Conservation (phyloP, 2,113 vertebrate species). For the Gopherus evgoodei region DNA sequence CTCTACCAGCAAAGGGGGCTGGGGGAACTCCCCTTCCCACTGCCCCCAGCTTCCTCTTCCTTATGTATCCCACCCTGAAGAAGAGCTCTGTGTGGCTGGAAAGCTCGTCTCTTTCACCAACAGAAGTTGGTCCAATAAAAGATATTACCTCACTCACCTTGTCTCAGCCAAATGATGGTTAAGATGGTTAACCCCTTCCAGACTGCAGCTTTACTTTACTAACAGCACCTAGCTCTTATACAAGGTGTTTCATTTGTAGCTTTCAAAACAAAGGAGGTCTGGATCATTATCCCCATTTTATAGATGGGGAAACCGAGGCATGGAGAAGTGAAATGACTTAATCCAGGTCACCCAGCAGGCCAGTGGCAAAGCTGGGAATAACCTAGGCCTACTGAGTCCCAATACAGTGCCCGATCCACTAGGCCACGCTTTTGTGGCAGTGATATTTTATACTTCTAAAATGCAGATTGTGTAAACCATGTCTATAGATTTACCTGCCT, state of each 20-base stretch:
- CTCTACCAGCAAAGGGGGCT: neutral
- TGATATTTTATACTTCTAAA: neutral
- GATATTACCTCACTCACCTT: neutral
- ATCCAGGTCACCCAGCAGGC: neutral
- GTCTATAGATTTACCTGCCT: neutral
- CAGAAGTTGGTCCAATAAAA: neutral
- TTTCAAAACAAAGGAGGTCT: neutral
- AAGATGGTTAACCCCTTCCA: neutral
- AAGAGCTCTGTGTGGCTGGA: neutral
- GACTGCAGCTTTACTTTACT: neutral
- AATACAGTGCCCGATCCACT: neutral
- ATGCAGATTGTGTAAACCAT: neutral
- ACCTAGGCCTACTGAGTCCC: neutral
- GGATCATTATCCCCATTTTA: neutral
- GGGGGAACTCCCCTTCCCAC: neutral
- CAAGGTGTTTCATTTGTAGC: neutral
- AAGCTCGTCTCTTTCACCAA: neutral
- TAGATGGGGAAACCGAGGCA: accelerated
- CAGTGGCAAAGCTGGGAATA: neutral
- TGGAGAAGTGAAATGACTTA: neutral
- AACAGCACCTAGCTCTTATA: neutral
- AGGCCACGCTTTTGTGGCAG: neutral
- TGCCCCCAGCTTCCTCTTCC: neutral
- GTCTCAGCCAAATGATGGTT: neutral
- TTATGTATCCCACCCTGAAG: neutral